Percentiles rank a stretch among this genome's conserved stretches.
phyloP scores from a whole-genome alignment of 1,140 invertebrate genomes.

The Drosophila yakuba region DNA sequence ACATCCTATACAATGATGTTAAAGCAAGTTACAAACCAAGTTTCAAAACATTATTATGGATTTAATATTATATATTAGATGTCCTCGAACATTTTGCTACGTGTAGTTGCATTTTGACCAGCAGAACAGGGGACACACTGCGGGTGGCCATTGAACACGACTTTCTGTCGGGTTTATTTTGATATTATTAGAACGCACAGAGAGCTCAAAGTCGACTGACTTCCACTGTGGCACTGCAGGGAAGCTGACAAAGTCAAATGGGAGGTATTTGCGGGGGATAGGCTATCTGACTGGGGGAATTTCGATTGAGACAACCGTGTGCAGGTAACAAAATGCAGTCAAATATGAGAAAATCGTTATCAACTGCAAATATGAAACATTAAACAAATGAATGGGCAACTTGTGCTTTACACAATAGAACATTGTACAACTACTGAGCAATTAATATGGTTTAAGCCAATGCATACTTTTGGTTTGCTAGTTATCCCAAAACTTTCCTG shows the following conservation, averaged over 20 bases:
- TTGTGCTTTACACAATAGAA: neutral
- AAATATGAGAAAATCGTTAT: too few relatives aligned
- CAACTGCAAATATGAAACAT: too few relatives aligned
- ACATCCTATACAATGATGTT: too few relatives aligned
- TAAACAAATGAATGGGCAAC: neutral
- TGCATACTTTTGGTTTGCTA: too few relatives aligned
- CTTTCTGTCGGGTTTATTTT: conserved; percentile 22
- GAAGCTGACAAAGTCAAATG: conserved; percentile 24
- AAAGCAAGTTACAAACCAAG: too few relatives aligned
- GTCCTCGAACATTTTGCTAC: neutral
- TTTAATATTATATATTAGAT: neutral
- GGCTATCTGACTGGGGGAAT: neutral
- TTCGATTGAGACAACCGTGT: conserved; percentile 1
- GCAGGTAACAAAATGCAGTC: too few relatives aligned
- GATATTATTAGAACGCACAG: conserved; percentile 40
- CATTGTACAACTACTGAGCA: neutral
- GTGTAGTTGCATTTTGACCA: conserved; percentile 9
- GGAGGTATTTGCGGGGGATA: conserved; percentile 2
- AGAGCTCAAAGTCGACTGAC: conserved; percentile 23
- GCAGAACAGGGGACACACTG: neutral
- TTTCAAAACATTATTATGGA: too few relatives aligned
- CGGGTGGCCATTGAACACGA: conserved; percentile 15
- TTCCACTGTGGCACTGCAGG: conserved; percentile 22
- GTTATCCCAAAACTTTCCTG: too few relatives aligned
- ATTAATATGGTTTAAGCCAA: conserved; percentile 3